These are phyloP conservation scores for Samia ricini DNA, from an alignment of 1,140 invertebrate species.

Conservation along the genomic window DNA sequence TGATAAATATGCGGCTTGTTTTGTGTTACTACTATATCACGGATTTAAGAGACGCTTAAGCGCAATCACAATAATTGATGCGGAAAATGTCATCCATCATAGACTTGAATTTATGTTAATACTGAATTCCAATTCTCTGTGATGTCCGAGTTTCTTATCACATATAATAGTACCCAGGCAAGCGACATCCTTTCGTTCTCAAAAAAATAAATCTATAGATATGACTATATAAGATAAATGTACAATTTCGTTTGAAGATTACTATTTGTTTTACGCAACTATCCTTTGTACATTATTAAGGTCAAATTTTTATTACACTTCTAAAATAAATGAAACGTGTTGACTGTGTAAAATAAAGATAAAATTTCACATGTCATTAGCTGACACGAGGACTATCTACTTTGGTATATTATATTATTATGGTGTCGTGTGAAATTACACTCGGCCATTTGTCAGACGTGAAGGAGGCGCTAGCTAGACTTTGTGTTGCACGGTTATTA, in stretches of 20 bases:
- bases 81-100: not conserved
- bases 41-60: constrained; percentile 34
- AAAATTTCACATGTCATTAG: not conserved
- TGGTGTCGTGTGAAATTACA: constrained; percentile 71
- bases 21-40: constrained; percentile 41
- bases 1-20: constrained; percentile 49
- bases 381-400: not conserved
- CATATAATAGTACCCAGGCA: too few relatives aligned
- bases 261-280: too few relatives aligned
- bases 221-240: too few relatives aligned
- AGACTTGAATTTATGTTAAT: too few relatives aligned
- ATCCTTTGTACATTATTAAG: not conserved
- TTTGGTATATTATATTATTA: constrained; percentile 39
- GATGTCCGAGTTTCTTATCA: too few relatives aligned
- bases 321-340: not conserved
- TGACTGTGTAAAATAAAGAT: not conserved
- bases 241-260: too few relatives aligned
- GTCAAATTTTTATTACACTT: not conserved
- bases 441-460: constrained; percentile 67
- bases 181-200: too few relatives aligned
- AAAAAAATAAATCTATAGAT: too few relatives aligned
- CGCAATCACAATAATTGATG: constrained; percentile 38
- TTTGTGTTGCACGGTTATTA: constrained; percentile 61
- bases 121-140: too few relatives aligned
- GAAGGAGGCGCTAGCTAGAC: constrained; percentile 43